Evolutionary conservation across 2,888 invertebrate species (phyloP).

Genomic region (Polyommatus icarus): DNA sequence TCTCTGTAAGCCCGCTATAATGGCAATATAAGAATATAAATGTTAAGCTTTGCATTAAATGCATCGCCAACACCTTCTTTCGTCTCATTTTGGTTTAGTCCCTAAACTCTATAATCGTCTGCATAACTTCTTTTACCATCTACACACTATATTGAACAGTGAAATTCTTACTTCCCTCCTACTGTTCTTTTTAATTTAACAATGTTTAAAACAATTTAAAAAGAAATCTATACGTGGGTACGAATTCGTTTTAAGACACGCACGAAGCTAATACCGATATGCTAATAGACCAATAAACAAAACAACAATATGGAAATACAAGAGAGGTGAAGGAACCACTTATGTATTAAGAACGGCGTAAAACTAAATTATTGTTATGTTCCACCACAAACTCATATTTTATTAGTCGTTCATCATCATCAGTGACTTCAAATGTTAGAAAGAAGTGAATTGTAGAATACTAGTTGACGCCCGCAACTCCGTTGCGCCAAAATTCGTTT

Average conservation of each 20-base stretch:
- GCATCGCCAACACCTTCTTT: no score
- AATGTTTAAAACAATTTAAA: neutral
- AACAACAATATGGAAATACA: constrained; percentile 21
- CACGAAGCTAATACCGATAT: constrained; percentile 1
- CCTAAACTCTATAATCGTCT: no score
- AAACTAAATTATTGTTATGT: constrained; percentile 8
- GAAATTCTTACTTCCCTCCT: neutral
- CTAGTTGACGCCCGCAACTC: no score
- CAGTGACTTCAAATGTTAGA: neutral
- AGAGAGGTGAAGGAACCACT: constrained; percentile 19
- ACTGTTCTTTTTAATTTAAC: neutral
- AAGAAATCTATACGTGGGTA: neutral
- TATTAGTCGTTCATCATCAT: constrained; percentile 11
- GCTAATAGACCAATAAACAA: constrained; percentile 19
- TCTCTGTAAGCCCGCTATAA: no score
- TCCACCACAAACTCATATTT: neutral
- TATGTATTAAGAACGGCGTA: constrained; percentile 6
- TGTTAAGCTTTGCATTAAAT: no score
- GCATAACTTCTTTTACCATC: no score
- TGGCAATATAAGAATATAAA: no score
- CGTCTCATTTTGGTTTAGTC: no score
- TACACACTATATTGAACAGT: no score
- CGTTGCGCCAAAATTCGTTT: no score
- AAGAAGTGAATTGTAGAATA: neutral
- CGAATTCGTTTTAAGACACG: neutral